Evolutionary conservation across 2,797 vertebrate genomes (phyloP), one percentile per base, ranked within the genome.

Genomic region (Babyrousa celebensis): DNA sequence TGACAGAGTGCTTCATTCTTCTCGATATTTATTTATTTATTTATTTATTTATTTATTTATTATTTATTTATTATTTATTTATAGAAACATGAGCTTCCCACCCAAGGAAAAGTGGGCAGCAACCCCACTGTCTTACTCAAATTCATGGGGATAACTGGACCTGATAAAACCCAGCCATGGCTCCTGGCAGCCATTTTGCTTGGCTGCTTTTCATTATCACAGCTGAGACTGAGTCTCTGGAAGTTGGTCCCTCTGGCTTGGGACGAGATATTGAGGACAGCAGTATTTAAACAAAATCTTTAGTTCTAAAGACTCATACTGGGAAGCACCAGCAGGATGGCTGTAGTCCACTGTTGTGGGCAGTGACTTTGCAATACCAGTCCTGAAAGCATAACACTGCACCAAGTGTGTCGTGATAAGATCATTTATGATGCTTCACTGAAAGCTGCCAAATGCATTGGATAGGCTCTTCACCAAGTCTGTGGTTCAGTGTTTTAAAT

Each of bases 1-100:
- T 96, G 94, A 95, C 85, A 91, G 91, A 27, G 72, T 80, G 82
- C 75, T 91, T 96, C 89, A 98, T 97, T 98, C 93, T 97, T 96
- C 89, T 32, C 90, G 65, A 65, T 92, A 70, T 71, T 91, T 71
- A 68, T 85, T 88, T 87, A 82, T 93, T 71, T 85, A 68, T 72
- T 93, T 85, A 94, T 29, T 36, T 92, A 70, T 71, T 71, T 71
- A 68, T 85, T 88, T 87, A 82, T 93, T 71, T 85, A 68, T 72
- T 93, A 94, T 29, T 36, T 92, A 70, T 71, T 91, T 71, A 68
- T 85, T 88, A 82, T 93, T 71, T 85, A 68, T 72, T 93, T 85
- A 94, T 29, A 91, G 96, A 91, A 96, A 85, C 29, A 48, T 1
- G 29, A 89, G 92, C 91, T 90, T 93, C 83, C 91, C 8, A 32